Base-by-base conservation (phyloP, 2,888 invertebrate species). In the Diaphora mendica region DNA sequence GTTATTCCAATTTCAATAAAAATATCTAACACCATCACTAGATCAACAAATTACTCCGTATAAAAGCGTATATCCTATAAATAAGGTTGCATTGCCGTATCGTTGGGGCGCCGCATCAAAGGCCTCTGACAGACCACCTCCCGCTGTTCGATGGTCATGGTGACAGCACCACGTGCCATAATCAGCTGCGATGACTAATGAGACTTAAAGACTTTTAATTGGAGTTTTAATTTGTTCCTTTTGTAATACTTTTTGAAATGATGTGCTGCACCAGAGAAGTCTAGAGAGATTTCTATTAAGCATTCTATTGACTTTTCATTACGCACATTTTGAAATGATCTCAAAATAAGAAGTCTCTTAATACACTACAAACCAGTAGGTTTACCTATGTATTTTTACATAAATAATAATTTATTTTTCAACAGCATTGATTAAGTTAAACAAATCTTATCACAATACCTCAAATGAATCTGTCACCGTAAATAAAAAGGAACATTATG, bases 111-210 rank as follows among this genome's bases (percentile, higher is more conserved):
- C 70, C 72, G 64, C 26, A 73, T 73, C 75, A 75, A 75, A 75
- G 72, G 69, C 67, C 71, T 42, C 70, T 72, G 70, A 67, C 69
- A 72, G 75, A 83, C 82, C 83, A 82, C 89, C 90, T 72, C 90
- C 90, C 85, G 90, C 89, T 84, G 90, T 76, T 79, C 79, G 65
- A 75, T 74, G 77, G 83, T 72, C 83, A 81, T 87, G 89, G 89
- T 89, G 90, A 89, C 90, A 89, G 89, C 79, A 77, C 69, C 77
- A 81, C 82, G 84, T 82, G 83, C 78, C 76, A 84, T 84, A 81
- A 84, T 76, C 82, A 82, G 82, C 80, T 59, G 39, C 77, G 75
- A 81, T 83, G 83, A 83, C 79, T 85, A 81, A 86, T 86, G 82
- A 75, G 81, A 81, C 80, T 81, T 77, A 79, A 81, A 79, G 76